phyloP scores from a whole-genome alignment of 37 sponge, comb jelly and placozoan genomes.

The Chondrilla cf. caribensis region DNA sequence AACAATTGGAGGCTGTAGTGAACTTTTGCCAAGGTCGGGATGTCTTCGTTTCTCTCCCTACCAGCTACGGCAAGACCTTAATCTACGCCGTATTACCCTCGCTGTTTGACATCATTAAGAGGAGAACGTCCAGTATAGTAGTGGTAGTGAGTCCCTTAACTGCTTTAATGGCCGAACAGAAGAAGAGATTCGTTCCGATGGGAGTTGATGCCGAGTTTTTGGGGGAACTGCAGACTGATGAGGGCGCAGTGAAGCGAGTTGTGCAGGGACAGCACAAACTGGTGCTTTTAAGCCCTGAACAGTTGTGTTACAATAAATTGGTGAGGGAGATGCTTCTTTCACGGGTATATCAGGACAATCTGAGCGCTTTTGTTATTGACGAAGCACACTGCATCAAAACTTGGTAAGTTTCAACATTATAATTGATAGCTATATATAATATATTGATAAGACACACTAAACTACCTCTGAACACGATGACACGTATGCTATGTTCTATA shows the following conservation, averaged over 20 bases:
- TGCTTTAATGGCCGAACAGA: constrained; percentile 29
- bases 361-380: constrained; percentile 33
- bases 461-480: too few species aligned
- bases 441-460: background rate
- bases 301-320: background rate
- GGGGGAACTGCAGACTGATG: constrained; percentile 12
- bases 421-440: background rate
- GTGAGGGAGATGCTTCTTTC: constrained; percentile 16
- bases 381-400: constrained; percentile 34
- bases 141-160: constrained; percentile 33
- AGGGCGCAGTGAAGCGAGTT: background rate
- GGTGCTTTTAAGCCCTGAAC: constrained; percentile 23
- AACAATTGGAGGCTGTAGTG: background rate
- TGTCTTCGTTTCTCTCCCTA: constrained; percentile 27
- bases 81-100: background rate
- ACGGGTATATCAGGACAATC: constrained; percentile 11
- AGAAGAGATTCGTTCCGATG: constrained; percentile 9
- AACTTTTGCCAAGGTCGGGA: background rate
- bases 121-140: background rate
- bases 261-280: background rate
- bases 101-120: background rate
- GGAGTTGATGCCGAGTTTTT: constrained; percentile 12
- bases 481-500: too few species aligned
- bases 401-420: constrained; percentile 26
- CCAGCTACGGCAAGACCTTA: constrained; percentile 6